Percentiles rank a stretch among this genome's conserved stretches.
These are phyloP conservation scores for Enteromius thamalakanensis DNA, from an alignment of 2,797 vertebrate species.

Conservation along the genomic window DNA sequence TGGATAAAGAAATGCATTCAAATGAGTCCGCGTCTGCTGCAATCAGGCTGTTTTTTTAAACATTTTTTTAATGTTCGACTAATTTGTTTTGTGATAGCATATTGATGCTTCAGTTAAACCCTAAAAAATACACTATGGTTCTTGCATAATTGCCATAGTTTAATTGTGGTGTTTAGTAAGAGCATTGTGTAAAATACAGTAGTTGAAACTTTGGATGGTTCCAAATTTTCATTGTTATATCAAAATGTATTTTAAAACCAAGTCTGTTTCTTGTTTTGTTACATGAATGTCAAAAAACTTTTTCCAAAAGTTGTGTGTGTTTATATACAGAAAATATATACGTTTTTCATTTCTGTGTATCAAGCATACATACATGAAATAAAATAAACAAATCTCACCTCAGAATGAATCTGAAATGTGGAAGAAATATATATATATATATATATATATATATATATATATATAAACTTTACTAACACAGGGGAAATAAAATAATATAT, in stretches of 20 bases:
- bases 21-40: slow-evolving; percentile 17
- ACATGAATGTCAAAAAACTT: not conserved
- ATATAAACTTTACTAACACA: too few species aligned
- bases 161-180: not conserved
- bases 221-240: not conserved
- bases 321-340: too few species aligned
- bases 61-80: not conserved
- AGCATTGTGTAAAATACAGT: not conserved
- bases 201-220: not conserved
- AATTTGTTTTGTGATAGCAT: not conserved
- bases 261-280: not conserved
- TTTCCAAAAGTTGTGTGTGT: too few species aligned
- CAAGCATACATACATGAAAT: too few species aligned
- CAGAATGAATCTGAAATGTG: too few species aligned
- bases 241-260: not conserved
- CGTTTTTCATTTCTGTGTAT: too few species aligned
- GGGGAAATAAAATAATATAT: too few species aligned
- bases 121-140: not conserved
- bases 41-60: not conserved
- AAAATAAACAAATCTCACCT: too few species aligned
- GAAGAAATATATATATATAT: too few species aligned
- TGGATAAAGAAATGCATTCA: slow-evolving; percentile 8
- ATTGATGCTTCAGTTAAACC: not conserved
- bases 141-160: not conserved
- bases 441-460: too few species aligned